Conservation (phyloP, 2,888 invertebrate species). For the Cheilosia urbana region DNA sequence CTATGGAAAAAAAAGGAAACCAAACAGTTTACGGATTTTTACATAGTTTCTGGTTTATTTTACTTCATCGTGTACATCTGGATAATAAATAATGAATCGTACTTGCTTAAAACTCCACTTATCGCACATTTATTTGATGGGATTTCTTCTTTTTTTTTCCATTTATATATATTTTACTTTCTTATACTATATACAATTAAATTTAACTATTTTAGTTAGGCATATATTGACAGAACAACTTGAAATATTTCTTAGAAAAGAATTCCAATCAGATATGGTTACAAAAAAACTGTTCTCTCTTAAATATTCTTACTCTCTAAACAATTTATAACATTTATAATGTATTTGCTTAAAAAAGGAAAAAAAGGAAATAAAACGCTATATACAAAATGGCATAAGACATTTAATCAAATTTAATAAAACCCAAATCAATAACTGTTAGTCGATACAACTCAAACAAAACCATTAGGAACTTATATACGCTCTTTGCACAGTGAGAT, state of each 20-base stretch:
- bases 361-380: conserved; percentile 79
- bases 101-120: conserved; percentile 63
- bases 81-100: conserved; percentile 73
- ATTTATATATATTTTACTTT: conserved; percentile 29
- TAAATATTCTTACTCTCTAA: conserved; percentile 43
- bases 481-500: conserved; percentile 75
- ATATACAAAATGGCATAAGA: conserved; percentile 40
- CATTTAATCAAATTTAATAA: neutral
- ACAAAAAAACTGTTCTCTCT: conserved; percentile 18
- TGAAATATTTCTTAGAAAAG: conserved; percentile 53
- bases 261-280: conserved; percentile 43
- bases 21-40: conserved; percentile 27
- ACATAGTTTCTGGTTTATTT: conserved; percentile 64
- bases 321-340: conserved; percentile 71
- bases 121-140: conserved; percentile 68
- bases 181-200: conserved; percentile 68
- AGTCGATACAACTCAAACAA: conserved; percentile 34
- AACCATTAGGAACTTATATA: conserved; percentile 78
- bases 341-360: conserved; percentile 33
- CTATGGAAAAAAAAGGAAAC: neutral
- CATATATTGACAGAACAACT: conserved; percentile 67
- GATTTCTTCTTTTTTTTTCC: conserved; percentile 34
- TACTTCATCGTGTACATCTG: conserved; percentile 69
- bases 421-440: conserved; percentile 17
- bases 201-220: conserved; percentile 65